Percentiles rank a stretch among this genome's conserved stretches.
These are phyloP conservation scores for Matsumurasca onukii DNA, from an alignment of 1,140 invertebrate species.

Conservation along the genomic window DNA sequence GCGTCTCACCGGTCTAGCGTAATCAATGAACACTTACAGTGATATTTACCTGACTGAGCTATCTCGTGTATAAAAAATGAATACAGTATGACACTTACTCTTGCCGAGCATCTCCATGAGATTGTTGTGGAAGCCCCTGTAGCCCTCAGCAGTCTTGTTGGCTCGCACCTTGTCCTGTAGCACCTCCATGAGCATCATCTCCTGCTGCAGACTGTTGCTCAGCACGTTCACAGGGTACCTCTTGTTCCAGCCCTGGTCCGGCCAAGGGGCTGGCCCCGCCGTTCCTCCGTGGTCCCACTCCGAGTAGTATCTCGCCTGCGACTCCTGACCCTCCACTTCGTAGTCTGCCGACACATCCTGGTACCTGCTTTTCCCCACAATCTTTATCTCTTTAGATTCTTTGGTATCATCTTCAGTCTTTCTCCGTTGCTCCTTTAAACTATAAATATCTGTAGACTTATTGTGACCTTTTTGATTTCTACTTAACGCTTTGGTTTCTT, in stretches of 20 bases:
- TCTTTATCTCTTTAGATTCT: conserved; percentile 14
- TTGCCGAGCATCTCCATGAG: conserved; percentile 79
- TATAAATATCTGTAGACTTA: neutral
- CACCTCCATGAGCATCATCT: conserved; percentile 23
- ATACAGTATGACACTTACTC: conserved; percentile 59
- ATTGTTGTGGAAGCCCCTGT: conserved; percentile 59
- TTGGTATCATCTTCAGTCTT: conserved; percentile 20
- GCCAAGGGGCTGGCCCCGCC: conserved; percentile 2
- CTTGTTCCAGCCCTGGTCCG: neutral
- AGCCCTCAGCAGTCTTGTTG: conserved; percentile 40
- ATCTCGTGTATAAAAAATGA: neutral
- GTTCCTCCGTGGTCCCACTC: neutral
- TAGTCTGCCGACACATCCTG: neutral
- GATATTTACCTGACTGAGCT: too few species aligned
- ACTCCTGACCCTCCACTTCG: neutral
- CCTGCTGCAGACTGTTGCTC: conserved; percentile 17
- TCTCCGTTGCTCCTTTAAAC: neutral
- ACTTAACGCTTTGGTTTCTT: conserved; percentile 1
- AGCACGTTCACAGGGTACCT: neutral
- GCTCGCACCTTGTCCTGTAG: conserved; percentile 14
- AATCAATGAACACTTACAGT: too few species aligned
- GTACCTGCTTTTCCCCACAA: neutral
- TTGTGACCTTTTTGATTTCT: conserved; percentile 3
- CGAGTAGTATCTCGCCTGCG: conserved; percentile 8
- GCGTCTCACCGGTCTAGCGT: too few species aligned